A percentile compares a stretch with the other conserved stretches of the same genome.
These are phyloP conservation scores for Drosophila orosa DNA, from an alignment of 1,140 invertebrate genomes.

Conservation along the genomic window DNA sequence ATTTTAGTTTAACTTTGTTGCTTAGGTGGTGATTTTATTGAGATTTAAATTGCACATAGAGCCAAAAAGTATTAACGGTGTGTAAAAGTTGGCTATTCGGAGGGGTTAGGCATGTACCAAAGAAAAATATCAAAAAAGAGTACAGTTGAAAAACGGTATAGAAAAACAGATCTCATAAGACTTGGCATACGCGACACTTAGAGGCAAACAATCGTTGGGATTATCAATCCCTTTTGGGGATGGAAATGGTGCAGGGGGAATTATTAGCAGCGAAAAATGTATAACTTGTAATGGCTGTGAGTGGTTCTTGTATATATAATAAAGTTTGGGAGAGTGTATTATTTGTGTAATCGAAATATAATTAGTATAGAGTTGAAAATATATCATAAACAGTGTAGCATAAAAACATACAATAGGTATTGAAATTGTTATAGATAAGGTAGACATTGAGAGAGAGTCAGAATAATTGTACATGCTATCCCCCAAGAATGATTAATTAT, in stretches of 20 bases:
- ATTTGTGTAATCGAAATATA: neutral
- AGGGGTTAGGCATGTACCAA: slow-evolving; percentile 62
- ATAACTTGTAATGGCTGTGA: slow-evolving; percentile 9
- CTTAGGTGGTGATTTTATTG: slow-evolving; percentile 72
- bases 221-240: neutral
- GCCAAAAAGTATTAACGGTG: slow-evolving; percentile 71
- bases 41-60: slow-evolving; percentile 78
- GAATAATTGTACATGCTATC: neutral
- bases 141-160: slow-evolving; percentile 49
- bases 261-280: slow-evolving; percentile 26
- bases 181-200: slow-evolving; percentile 59
- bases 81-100: slow-evolving; percentile 71
- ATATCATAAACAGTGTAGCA: neutral
- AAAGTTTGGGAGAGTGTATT: neutral
- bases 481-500: neutral
- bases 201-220: slow-evolving; percentile 37
- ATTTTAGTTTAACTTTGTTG: slow-evolving; percentile 53
- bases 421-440: neutral
- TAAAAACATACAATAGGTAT: neutral
- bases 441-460: neutral
- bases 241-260: slow-evolving; percentile 8
- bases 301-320: neutral
- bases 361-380: neutral
- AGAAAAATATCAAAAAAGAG: slow-evolving; percentile 47
- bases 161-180: slow-evolving; percentile 38